Evolutionary conservation across 2,888 invertebrate species (phyloP), one percentile per base, ranked within the genome.

Genomic region (Rotaria macrura): DNA sequence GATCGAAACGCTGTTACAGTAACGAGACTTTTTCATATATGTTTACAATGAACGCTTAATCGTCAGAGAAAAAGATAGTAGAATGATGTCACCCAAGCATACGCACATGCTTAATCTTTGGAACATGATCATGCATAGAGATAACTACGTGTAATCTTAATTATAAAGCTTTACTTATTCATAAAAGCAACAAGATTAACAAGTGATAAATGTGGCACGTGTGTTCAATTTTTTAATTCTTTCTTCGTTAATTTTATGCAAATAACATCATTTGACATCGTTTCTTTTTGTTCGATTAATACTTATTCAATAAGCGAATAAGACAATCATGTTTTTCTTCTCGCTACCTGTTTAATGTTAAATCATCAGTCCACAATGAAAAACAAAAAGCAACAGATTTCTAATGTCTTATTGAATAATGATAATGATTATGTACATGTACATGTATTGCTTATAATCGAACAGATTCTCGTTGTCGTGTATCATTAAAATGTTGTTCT

Each of bases 401-500:
- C 4, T 65, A 17, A 29, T 65, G 65, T 34, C 34, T 65, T 5
- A 65, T 23, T 52, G 7, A 52, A 52, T 52, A 23, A 23, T 52
- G 23, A 52, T 52, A 23, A 52, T 52, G 23, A 52, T 52, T 17
- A 52, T 52, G 49, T 49, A 14, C 14, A 49, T 49, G 3, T 17
- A 49, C 10, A 43, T 43, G 10, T 49, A 49, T 49, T 20, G 14
- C 14, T 65, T 38, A 65, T 38, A 65, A 65, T 65, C 65, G 65
- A 38, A 65, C 65, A 34, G 65, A 65, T 65, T 65, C 65, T 65
- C 65, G 14, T 65, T 65, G 65, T 65, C 34, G 65, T 65, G 65
- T 65, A 38, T 65, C 65, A 65, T 65, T 65, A 34, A 65, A 65
- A 65, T 65, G 65, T 65, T 65, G 65, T 20, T 65, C 65, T 65